Conservation (phyloP, 2,113 vertebrate species). For the Nesoenas mayeri region DNA sequence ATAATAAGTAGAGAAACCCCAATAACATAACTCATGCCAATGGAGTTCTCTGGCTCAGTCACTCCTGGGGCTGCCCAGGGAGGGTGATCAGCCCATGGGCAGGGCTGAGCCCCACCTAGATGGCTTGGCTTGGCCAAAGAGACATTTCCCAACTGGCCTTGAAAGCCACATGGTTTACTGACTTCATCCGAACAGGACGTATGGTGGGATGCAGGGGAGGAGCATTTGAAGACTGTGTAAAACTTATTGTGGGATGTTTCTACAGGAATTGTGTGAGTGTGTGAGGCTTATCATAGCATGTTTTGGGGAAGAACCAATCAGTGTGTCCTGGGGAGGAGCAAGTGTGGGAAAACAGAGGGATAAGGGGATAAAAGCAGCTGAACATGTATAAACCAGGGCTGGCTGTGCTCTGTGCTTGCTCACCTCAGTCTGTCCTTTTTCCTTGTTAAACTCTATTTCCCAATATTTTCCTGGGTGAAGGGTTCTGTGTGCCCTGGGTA, state of each 20-base stretch:
- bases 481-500: rapidly evolving
- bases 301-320: background rate
- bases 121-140: background rate
- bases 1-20: background rate
- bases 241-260: background rate
- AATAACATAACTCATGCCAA: rapidly evolving
- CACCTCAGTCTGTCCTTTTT: background rate
- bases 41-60: background rate
- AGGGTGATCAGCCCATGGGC: background rate
- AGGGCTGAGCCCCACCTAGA: background rate
- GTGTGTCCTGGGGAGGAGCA: background rate
- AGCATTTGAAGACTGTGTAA: background rate
- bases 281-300: background rate
- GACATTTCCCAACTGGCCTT: background rate
- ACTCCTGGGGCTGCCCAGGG: background rate
- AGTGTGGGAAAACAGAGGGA: background rate
- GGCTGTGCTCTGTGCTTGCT: rapidly evolving
- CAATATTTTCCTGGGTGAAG: background rate
- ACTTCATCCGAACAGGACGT: background rate
- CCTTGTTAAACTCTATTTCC: background rate
- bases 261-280: background rate
- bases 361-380: background rate
- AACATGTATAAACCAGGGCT: background rate
- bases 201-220: background rate
- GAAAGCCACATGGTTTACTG: background rate